These are phyloP conservation scores for Scopus umbretta DNA, from an alignment of 2,113 vertebrate genomes.

Conservation along the genomic window DNA sequence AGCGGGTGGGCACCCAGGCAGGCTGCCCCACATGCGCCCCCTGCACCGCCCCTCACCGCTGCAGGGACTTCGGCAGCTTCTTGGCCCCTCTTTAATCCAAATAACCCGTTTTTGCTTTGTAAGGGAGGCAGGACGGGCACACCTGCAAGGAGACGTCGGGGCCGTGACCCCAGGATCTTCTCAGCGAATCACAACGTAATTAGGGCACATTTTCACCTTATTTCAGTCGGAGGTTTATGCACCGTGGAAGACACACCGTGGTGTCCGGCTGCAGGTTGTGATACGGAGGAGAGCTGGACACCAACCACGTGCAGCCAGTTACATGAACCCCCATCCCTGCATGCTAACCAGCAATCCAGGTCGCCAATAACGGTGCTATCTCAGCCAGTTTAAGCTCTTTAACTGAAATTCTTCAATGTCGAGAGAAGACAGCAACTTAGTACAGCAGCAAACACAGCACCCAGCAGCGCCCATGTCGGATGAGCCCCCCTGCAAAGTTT, in stretches of 20 bases:
- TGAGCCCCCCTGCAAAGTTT: neutral
- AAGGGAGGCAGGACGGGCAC: neutral
- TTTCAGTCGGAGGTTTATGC: fast-evolving
- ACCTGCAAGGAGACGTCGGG: neutral
- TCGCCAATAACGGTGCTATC: neutral
- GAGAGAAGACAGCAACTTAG: neutral
- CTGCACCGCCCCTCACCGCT: neutral
- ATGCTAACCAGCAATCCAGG: neutral
- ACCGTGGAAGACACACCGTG: fast-evolving
- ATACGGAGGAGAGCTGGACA: neutral
- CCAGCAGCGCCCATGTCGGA: neutral
- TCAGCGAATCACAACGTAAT: neutral
- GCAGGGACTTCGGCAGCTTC: neutral
- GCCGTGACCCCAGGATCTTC: neutral
- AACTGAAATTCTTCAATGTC: neutral
- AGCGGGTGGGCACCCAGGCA: neutral
- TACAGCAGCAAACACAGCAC: neutral
- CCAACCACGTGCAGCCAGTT: neutral
- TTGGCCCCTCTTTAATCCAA: neutral
- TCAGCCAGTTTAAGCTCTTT: neutral
- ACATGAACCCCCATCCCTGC: neutral
- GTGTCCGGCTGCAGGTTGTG: neutral
- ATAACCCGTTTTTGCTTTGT: neutral
- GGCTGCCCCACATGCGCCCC: neutral
- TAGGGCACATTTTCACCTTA: neutral